Evolutionary conservation across 2,888 invertebrate species (phyloP), one percentile per base, ranked within the genome.

Genomic region (Diploptera punctata): DNA sequence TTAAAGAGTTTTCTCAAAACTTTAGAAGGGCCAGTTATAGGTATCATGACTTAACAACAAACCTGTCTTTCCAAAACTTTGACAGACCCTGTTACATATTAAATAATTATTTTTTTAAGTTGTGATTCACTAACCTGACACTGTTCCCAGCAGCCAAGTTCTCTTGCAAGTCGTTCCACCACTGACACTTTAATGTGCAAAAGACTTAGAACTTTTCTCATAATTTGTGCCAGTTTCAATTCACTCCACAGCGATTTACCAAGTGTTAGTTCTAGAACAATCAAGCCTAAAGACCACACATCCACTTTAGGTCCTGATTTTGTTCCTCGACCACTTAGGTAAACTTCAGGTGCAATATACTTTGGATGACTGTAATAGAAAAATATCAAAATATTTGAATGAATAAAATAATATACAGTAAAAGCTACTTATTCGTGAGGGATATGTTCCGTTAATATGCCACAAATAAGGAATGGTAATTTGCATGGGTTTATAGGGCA

Each of bases 231-330:
- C 26, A 94, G 86, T 81, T 93, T 94, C 9, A 93, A 70, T 21
- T 88, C 90, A 60, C 85, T 83, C 94, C 94, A 95, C 7, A 95
- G 83, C 73, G 87, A 85, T 74, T 86, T 87, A 70, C 90, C 89
- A 49, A 96, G 83, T 73, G 92, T 84, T 3, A 95, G 82, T 83
- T 98, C 97, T 0, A 93, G 85, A 38, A 98, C 81, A 73, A 98
- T 90, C 73, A 99, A 91, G n/a, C 97, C 99, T 73, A 97, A 84
- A 1, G 96, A 91, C 99, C 99, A 99, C 31, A 97, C 87, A 83
- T 99, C 99, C 19, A 91, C 91, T 81, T 95, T 93, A 0, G 90
- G 88, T 65, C 93, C 92, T 73, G 84, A 84, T 70, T 80, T 77
- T 31, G 78, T 73, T 31, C 80, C 79, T 68, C 89, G 87, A 29